phyloP scores from a whole-genome alignment of 2,113 vertebrate genomes.

The Platysteira castanea region DNA sequence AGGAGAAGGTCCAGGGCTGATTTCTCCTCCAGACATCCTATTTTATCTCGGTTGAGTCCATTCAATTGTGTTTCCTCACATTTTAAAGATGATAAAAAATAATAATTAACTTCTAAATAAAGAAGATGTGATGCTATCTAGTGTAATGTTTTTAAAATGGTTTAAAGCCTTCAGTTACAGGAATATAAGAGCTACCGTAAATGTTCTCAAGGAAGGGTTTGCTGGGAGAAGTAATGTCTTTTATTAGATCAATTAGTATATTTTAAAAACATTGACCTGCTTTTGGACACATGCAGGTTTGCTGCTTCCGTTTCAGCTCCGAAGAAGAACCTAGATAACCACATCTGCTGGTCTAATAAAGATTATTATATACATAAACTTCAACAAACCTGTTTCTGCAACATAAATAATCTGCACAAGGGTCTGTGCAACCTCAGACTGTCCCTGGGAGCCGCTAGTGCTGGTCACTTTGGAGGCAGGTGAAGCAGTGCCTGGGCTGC shows the following conservation, averaged over 20 bases:
- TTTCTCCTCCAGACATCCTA: slow-evolving; percentile 10
- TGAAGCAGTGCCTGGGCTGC: neutral
- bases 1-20: neutral
- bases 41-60: slow-evolving; percentile 22
- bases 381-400: slow-evolving; percentile 24
- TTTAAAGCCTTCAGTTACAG: slow-evolving; percentile 5
- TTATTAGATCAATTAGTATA: slow-evolving; percentile 45
- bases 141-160: slow-evolving; percentile 25
- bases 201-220: slow-evolving; percentile 20
- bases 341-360: slow-evolving; percentile 14
- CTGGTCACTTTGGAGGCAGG: neutral
- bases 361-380: neutral
- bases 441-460: neutral
- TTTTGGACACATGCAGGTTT: slow-evolving; percentile 8
- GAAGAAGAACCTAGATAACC: slow-evolving; percentile 11
- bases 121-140: slow-evolving; percentile 26
- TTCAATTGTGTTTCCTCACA: slow-evolving; percentile 41
- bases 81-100: slow-evolving; percentile 43
- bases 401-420: neutral
- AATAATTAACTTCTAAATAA: slow-evolving; percentile 54
- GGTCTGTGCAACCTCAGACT: neutral
- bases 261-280: neutral
- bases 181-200: slow-evolving; percentile 18
- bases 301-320: slow-evolving; percentile 25
- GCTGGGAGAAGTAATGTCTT: slow-evolving; percentile 14